Evolutionary conservation across 2,888 invertebrate species (phyloP).

Genomic region (Meloe dianella): DNA sequence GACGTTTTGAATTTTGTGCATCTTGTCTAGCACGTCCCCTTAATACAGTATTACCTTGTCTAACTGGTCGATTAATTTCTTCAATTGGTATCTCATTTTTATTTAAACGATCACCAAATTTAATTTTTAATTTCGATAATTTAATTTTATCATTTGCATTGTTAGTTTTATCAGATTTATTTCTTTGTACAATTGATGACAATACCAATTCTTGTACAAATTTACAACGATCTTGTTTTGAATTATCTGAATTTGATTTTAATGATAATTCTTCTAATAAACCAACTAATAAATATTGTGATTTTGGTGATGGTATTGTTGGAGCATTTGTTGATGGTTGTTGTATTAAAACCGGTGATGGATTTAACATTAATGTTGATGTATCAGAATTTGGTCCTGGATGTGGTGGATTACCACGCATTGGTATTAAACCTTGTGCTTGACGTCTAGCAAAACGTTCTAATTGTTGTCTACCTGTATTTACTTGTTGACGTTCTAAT

Average conservation of each 20-base stretch:
- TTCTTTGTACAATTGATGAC: slow-evolving; percentile 57
- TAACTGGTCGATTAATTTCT: slow-evolving; percentile 32
- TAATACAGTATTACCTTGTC: slow-evolving; percentile 44
- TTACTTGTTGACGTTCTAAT: slow-evolving; percentile 87
- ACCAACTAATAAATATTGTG: slow-evolving; percentile 55
- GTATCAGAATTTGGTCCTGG: slow-evolving; percentile 46
- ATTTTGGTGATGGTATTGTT: slow-evolving; percentile 50
- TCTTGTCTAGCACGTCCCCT: slow-evolving; percentile 55
- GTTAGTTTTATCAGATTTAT: slow-evolving; percentile 28
- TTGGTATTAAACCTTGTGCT: slow-evolving; percentile 63
- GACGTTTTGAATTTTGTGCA: slow-evolving; percentile 52
- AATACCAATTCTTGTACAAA: slow-evolving; percentile 75
- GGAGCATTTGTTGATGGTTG: slow-evolving; percentile 52
- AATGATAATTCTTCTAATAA: slow-evolving; percentile 63
- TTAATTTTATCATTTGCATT: not conserved
- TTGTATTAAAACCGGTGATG: slow-evolving; percentile 51
- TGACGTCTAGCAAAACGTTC: slow-evolving; percentile 87
- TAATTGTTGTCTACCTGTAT: slow-evolving; percentile 84
- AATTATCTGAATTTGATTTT: slow-evolving; percentile 64
- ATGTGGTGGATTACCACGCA: slow-evolving; percentile 44
- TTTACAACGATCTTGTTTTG: slow-evolving; percentile 68
- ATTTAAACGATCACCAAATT: slow-evolving; percentile 16
- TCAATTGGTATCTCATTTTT: slow-evolving; percentile 14
- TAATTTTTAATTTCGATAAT: slow-evolving; percentile 16
- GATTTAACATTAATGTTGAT: slow-evolving; percentile 54